These are phyloP conservation scores for Cecropterus lyciades DNA, from an alignment of 1,140 invertebrate species.

Conservation along the genomic window DNA sequence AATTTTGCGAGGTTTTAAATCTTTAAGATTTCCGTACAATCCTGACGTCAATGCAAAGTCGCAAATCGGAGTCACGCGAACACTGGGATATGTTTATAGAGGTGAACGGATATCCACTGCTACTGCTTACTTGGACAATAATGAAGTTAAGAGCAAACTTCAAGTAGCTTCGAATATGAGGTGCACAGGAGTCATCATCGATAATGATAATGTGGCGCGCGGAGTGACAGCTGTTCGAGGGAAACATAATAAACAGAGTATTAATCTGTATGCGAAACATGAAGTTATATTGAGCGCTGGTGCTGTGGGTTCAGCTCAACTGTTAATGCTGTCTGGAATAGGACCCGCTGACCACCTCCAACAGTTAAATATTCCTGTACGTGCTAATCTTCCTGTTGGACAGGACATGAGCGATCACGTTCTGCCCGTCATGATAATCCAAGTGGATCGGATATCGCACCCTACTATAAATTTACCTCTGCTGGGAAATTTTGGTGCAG, in stretches of 20 bases:
- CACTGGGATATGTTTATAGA: slow-evolving; percentile 51
- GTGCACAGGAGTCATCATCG: slow-evolving; percentile 89
- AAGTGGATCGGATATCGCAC: slow-evolving; percentile 63
- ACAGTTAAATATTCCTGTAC: slow-evolving; percentile 84
- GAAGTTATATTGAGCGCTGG: slow-evolving; percentile 91
- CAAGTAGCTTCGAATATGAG: slow-evolving; percentile 87
- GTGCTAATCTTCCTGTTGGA: slow-evolving; percentile 87
- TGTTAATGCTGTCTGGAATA: slow-evolving; percentile 91
- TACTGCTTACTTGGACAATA: slow-evolving; percentile 47
- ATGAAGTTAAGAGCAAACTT: slow-evolving; percentile 86
- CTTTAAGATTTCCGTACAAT: slow-evolving; percentile 61
- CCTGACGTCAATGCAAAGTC: slow-evolving; percentile 84
- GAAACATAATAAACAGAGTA: slow-evolving; percentile 4
- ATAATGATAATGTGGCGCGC: slow-evolving; percentile 87
- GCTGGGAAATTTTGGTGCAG: slow-evolving; percentile 62
- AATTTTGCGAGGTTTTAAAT: slow-evolving; percentile 83
- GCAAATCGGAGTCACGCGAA: slow-evolving; percentile 82
- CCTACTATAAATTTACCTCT: slow-evolving; percentile 38
- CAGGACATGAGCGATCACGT: slow-evolving; percentile 91
- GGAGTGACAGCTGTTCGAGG: slow-evolving; percentile 83
- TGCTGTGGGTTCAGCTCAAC: slow-evolving; percentile 88
- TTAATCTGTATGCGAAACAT: slow-evolving; percentile 80
- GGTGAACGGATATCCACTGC: slow-evolving; percentile 57
- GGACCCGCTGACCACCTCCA: slow-evolving; percentile 86
- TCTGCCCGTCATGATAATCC: slow-evolving; percentile 70